Conservation (phyloP, 1,140 invertebrate species). For the Aphelenchoides fujianensis region DNA sequence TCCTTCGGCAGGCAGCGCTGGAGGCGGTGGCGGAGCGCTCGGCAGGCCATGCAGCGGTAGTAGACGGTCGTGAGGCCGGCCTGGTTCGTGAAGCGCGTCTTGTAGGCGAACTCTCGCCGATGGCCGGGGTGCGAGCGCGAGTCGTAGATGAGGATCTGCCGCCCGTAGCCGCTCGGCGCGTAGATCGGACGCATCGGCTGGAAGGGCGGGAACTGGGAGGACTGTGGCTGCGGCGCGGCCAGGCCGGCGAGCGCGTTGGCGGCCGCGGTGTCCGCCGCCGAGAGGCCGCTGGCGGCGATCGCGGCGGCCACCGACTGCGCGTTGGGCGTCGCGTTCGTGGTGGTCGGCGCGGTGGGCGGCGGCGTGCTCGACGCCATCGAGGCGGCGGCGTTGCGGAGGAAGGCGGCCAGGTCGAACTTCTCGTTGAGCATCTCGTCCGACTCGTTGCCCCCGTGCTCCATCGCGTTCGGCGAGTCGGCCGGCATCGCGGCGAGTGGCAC, state of each 20-base stretch:
- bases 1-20: slow-evolving; percentile 46
- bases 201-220: slow-evolving; percentile 22
- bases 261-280: neutral
- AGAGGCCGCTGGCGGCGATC: neutral
- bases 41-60: slow-evolving; percentile 53
- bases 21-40: slow-evolving; percentile 47
- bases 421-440: too few species aligned
- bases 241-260: neutral
- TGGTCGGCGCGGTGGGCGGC: neutral
- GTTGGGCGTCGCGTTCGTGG: too few species aligned
- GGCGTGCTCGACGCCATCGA: neutral
- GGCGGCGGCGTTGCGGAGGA: neutral
- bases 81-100: slow-evolving; percentile 51
- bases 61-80: slow-evolving; percentile 49
- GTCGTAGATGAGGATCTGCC: slow-evolving; percentile 57
- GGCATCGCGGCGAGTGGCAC: neutral
- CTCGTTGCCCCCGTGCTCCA: too few species aligned
- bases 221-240: neutral
- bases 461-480: slow-evolving; percentile 1
- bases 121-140: slow-evolving; percentile 48
- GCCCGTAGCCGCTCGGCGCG: slow-evolving; percentile 43
- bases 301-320: neutral
- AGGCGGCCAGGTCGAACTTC: neutral
- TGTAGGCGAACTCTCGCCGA: slow-evolving; percentile 52
- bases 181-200: slow-evolving; percentile 41